Evolutionary conservation across 2,113 vertebrate species (phyloP), one percentile per base, ranked within the genome.

Genomic region (Notechis scutatus): DNA sequence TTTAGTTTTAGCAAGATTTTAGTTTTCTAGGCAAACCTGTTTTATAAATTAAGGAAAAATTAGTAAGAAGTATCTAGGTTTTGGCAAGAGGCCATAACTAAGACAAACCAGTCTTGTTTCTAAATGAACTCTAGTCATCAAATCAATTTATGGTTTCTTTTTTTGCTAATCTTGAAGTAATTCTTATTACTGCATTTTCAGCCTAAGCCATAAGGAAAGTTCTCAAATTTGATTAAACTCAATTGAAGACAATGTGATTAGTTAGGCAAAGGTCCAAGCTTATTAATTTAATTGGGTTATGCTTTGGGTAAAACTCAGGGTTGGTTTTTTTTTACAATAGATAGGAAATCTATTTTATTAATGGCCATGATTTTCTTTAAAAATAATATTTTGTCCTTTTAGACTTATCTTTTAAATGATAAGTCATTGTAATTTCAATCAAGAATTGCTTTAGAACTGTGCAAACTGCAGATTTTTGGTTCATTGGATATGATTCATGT

Each of bases 401-500:
- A 52, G 50, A 52, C 50, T 52, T 94, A 94, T 88, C 74, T 47
- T 47, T 47, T 47, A 95, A 23, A 74, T 50, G 39, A 92, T 92
- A 61, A 89, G 89, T 93, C 69, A 55, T 34, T 39, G 90, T 64
- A 91, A 95, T 89, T 93, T 95, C 94, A 88, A 0, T 9, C 57
- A 93, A 91, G 91, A 34, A 61, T 88, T 96, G 95, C 95, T 24
- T 87, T 95, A 90, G 24, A 95, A 64, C 61, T 64, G 61, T 56
- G 90, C 90, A 94, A 93, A 39, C 93, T n/a, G 47, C 87, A 95
- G 95, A 87, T 54, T 45, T 94, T 91, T 93, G 59, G 93, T 88
- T 95, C 92, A 90, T 90, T 93, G 34, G 90, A 34, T 95, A 92
- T 93, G 93, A 93, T 96, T 94, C 92, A 93, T 61, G 95, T 92